Conservation (phyloP, 2,888 invertebrate species). For the Pseudococcus longispinus region DNA sequence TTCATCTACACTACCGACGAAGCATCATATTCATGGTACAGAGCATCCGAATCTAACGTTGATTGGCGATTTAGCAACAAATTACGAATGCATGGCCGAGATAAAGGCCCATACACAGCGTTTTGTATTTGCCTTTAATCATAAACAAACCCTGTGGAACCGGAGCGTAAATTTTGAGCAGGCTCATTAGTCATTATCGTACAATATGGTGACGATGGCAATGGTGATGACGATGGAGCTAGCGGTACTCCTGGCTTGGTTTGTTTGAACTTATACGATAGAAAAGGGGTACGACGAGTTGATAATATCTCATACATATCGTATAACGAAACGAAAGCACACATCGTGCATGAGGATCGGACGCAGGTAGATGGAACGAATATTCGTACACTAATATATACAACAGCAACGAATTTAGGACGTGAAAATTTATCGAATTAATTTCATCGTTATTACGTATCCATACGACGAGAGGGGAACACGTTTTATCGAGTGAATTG, state of each 20-base stretch:
- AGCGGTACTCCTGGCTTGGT: not conserved
- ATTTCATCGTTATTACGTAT: not conserved
- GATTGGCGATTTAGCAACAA: not conserved
- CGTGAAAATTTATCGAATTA: not conserved
- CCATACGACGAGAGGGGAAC: not conserved
- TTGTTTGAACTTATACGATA: not conserved
- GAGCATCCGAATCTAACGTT: not conserved
- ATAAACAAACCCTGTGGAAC: not conserved
- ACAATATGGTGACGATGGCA: not conserved
- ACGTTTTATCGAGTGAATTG: not conserved
- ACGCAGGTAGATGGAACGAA: not conserved
- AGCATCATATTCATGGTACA: not conserved
- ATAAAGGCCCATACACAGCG: not conserved
- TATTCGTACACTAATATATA: not conserved
- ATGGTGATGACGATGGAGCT: not conserved
- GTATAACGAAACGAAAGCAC: not conserved
- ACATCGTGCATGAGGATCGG: not conserved
- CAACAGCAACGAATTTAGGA: not conserved
- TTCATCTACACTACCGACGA: not conserved
- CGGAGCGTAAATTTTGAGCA: not conserved
- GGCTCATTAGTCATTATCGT: slow-evolving; percentile 7
- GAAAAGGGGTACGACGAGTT: not conserved
- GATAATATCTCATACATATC: not conserved
- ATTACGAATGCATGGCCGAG: not conserved
- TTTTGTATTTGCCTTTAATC: slow-evolving; percentile 24